Percentiles rank a stretch among this genome's conserved stretches.
Evolutionary conservation across 2,113 vertebrate genomes (phyloP).

Genomic region (Bambusicola thoracicus): DNA sequence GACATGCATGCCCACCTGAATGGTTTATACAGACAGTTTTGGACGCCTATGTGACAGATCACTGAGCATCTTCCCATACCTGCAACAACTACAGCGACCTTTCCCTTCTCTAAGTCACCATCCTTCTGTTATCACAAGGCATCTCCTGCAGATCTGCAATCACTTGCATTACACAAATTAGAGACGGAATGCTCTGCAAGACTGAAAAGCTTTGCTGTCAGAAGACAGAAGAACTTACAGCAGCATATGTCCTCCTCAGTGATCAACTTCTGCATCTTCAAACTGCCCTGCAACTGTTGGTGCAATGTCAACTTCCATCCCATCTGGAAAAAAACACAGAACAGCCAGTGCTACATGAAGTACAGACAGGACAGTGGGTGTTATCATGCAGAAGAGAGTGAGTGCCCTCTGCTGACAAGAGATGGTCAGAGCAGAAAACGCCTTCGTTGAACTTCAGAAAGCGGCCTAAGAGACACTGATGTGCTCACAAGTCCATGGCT

Average conservation of each 20-base stretch:
- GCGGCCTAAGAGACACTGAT: accelerated
- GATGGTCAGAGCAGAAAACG: not conserved
- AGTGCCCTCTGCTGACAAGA: slow-evolving; percentile 49
- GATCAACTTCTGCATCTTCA: slow-evolving; percentile 95
- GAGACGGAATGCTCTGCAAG: not conserved
- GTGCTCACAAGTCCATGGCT: not conserved
- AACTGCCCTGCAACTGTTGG: slow-evolving; percentile 91
- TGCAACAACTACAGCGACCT: not conserved
- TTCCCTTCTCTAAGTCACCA: not conserved
- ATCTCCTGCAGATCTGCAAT: not conserved
- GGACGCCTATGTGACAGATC: not conserved
- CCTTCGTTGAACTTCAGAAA: not conserved
- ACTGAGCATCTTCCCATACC: not conserved
- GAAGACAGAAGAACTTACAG: slow-evolving; percentile 52
- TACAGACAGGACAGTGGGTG: accelerated
- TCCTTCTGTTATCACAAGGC: not conserved
- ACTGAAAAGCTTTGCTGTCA: not conserved
- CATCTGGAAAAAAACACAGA: slow-evolving; percentile 78
- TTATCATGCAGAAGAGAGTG: not conserved
- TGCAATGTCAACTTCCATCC: slow-evolving; percentile 92
- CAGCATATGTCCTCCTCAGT: slow-evolving; percentile 79
- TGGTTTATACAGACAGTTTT: not conserved
- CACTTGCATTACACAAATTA: not conserved
- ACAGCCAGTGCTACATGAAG: accelerated
- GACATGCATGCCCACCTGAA: not conserved